Base-by-base conservation (phyloP, 1,140 invertebrate species). In the Delia radicum region DNA sequence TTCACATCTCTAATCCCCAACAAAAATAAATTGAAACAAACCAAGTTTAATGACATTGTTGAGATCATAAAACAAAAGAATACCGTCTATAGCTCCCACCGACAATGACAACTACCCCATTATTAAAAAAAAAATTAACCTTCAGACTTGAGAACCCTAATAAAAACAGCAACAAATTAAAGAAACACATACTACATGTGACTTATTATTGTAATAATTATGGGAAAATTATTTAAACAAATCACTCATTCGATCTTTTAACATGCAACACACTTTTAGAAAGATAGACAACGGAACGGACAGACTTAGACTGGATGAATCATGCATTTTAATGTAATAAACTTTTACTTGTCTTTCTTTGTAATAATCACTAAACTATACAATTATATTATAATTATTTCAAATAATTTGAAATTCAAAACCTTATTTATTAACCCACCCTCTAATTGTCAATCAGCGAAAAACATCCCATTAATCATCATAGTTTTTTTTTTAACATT, bases 71-170 rank as follows among this genome's bases (percentile, higher is more conserved):
- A 42, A 42, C n/a, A 42, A 3, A 42, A 42, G 37, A 42, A 5
- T 10, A 42, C 6, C 37, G 10, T 42, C 37, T 15, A 42, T 42
- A 15, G n/a, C n/a, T n/a, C n/a, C 12, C 37, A 42, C 3, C 33
- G 1, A 12, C 13, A 15, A 1, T 10, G 12, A 42, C 37, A 42
- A 13, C 37, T 15, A 42, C 37, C 37, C 37, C 37, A 10, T 42
- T 15, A 42, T 5, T 33, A 5, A 33, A 42, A 73, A 46, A 24
- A 27, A 73, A 27, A 4, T 0, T 48, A 46, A 73, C 42, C 33
- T 42, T 48, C 24, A 73, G 69, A 37, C 69, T 31, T 73, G 33
- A 24, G 31, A 73, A 73, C 48, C 33, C n/a, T 48, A 7, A 28
- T 2, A 65, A 27, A 28, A 65, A 28, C 12, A 61, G 24, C 10